Base-by-base conservation (phyloP, 35 echinoderm and acorn worm genomes). In the Ophioderma brevispina region DNA sequence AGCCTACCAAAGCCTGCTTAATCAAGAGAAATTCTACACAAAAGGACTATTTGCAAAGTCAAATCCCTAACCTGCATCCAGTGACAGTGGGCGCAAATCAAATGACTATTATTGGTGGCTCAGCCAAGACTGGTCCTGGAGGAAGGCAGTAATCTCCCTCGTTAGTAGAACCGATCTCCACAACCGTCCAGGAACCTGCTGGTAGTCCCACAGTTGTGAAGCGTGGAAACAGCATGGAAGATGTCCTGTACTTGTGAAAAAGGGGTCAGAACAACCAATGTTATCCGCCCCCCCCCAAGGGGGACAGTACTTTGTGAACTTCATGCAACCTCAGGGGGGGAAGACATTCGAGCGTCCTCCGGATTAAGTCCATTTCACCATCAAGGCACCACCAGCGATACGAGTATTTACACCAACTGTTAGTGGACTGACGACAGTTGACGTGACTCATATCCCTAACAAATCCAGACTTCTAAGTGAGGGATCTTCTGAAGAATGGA, bases 401-500 rank as follows among this genome's bases (percentile, higher is more conserved):
- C n/a, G n/a, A n/a, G n/a, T n/a, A n/a, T n/a, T n/a, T n/a, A n/a
- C n/a, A n/a, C n/a, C n/a, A n/a, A n/a, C n/a, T n/a, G n/a, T n/a
- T n/a, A n/a, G n/a, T n/a, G n/a, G n/a, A n/a, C n/a, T n/a, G n/a
- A n/a, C n/a, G n/a, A n/a, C n/a, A n/a, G n/a, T n/a, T 15, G 10
- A 25, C 30, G 13, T 31, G 30, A 13, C 31, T 17, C 76, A 17
- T 31, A 15, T 13, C 76, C 13, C 13, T 15, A 80, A n/a, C 40
- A 38, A 80, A 80, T 25, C 23, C 78, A 82, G 42, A 40, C 21
- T 39, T 6, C 37, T 28, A 32, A 23, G 38, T 82, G 18, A 40
- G 41, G 25, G 17, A 82, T 19, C 80, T 82, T 11, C 80, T 82
- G 36, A 37, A 82, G 80, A 82, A 42, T 42, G 46, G 30, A 42